Base-by-base conservation (phyloP, 92 coral and sea anemone species). In the Metridium senile region DNA sequence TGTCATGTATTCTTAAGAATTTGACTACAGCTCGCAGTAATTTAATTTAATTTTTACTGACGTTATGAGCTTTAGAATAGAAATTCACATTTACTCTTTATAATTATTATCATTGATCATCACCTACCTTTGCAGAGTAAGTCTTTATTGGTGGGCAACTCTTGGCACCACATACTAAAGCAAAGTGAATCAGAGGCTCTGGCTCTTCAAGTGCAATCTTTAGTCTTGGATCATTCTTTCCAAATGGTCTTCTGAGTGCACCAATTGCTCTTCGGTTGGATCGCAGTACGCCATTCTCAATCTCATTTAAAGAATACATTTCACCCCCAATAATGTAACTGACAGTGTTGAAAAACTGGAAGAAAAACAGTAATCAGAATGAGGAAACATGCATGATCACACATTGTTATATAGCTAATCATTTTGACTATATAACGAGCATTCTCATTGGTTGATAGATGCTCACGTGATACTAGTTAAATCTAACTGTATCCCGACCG, bases 141-240 rank as follows among this genome's bases (percentile, higher is more conserved):
- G 99, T 95, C 83, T 95, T 95, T 84, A 95, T 92, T 20, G 99
- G 99, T 0, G 99, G 99, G 56, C 99, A 95, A 74, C 99, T 95
- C 80, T 95, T 95, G 0, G 99, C 99, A n/a, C 99, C 99, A 58
- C 99, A 95, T 25, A 95, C 99, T 39, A 95, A 80, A 4, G 96
- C 99, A 75, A 95, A 95, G 66, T 95, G 99, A 22, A 95, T 81
- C 91, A 89, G 84, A 29, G 99, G 97, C 78, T 95, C 99, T 16
- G 97, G 91, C 18, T 81, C 88, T 0, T 84, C 82, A 11, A 95
- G 83, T 0, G 99, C 95, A 1, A 95, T 64, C 62, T 85, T 89
- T 72, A 95, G 72, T 13, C 97, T 75, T n/a, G 99, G 97, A 64
- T 95, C 99, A 20, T 64, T 82, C 75, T 95, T 95, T 3, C 86